Percentiles rank a stretch among this genome's conserved stretches.
These are phyloP conservation scores for Ceratitis capitata DNA, from an alignment of 1,140 invertebrate genomes.

Conservation along the genomic window DNA sequence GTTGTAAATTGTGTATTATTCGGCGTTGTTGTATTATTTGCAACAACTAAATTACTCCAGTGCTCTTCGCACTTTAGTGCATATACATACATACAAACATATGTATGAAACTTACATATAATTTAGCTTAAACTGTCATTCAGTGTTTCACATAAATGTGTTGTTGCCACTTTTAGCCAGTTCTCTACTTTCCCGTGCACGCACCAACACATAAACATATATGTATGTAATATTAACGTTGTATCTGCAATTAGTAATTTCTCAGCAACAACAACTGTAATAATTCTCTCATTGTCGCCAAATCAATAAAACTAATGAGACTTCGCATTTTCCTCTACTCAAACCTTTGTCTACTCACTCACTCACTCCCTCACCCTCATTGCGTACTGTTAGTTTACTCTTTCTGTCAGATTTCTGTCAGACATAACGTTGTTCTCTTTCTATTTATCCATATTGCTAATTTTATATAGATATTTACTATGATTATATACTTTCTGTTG, in stretches of 20 bases:
- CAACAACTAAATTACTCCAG: too few species aligned
- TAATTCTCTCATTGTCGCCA: slow-evolving; percentile 44
- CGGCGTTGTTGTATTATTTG: too few species aligned
- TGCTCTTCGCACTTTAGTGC: too few species aligned
- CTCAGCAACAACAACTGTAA: slow-evolving; percentile 44
- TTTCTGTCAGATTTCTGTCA: neutral
- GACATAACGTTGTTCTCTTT: neutral
- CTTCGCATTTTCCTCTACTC: neutral
- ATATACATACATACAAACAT: neutral
- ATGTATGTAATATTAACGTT: too few species aligned
- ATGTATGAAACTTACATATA: slow-evolving; percentile 47
- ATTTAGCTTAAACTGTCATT: slow-evolving; percentile 63
- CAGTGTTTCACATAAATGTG: slow-evolving; percentile 52
- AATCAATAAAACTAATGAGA: slow-evolving; percentile 42
- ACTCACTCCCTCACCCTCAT: neutral
- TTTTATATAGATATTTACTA: neutral
- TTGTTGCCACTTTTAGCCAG: neutral
- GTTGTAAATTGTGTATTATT: neutral
- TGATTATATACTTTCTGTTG: neutral
- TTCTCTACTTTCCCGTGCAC: neutral
- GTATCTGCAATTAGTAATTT: slow-evolving; percentile 42
- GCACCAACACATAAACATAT: too few species aligned
- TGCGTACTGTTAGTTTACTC: neutral
- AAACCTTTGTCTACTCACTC: neutral
- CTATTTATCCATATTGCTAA: too few species aligned